Evolutionary conservation across 2,888 invertebrate genomes (phyloP), one percentile per base, ranked within the genome.

Genomic region (Zaprionus lineosus): DNA sequence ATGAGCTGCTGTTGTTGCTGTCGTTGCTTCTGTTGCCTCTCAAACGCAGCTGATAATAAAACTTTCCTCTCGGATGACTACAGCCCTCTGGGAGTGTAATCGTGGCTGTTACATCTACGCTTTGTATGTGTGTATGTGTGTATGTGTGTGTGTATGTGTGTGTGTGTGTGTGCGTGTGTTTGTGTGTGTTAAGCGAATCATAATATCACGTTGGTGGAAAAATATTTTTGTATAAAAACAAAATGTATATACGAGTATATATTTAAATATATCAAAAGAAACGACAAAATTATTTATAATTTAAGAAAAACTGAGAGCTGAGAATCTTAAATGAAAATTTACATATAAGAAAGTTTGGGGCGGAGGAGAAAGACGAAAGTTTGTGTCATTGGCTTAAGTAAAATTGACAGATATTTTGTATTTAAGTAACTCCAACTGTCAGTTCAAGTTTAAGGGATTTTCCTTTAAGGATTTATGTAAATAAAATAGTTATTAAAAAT

Each of bases 1-100:
- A 87, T 86, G 87, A 86, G 82, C 67, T 61, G 50, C 44, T 75
- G 63, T 57, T 52, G 66, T 55, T 65, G 67, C 44, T 56, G 63
- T 50, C 51, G 71, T 37, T 69, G 65, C 60, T 61, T 57, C 66
- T 68, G 62, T 51, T 70, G 55, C 63, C 71, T 75, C 77, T 83
- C 75, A 75, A 79, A 79, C 79, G 75, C 61, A 62, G 70, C 69
- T 86, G 86, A 82, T 87, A 77, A 87, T 86, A 86, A 86, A 87
- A 86, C 74, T 84, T 86, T 78, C 52, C 75, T 72, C 68, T 72
- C 74, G 69, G 78, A 69, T 72, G 72, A 64, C 71, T 76, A 55
- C 66, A 67, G 74, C 78, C 86, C 86, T 81, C 86, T 86, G 86
- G 86, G 86, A 86, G 73, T 77, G 74, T 86, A 87, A 86, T 87